These are phyloP conservation scores for Psophia crepitans DNA, from an alignment of 2,113 vertebrate species.

Conservation along the genomic window DNA sequence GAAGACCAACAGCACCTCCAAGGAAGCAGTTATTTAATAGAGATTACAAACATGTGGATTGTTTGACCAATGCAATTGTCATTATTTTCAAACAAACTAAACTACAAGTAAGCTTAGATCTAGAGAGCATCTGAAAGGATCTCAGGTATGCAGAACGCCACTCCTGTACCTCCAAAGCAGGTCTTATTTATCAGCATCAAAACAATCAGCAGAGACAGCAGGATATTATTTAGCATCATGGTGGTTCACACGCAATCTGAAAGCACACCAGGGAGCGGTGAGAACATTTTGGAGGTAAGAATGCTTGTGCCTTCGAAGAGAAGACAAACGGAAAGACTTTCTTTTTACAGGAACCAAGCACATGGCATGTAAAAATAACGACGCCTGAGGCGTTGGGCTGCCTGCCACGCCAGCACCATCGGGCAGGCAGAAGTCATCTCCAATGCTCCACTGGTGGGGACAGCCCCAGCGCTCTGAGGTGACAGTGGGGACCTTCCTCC, in stretches of 20 bases:
- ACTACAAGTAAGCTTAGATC: background rate
- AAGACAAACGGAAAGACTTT: background rate
- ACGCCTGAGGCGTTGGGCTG: background rate
- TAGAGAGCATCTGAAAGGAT: background rate
- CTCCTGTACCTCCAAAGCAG: background rate
- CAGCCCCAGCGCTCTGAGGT: background rate
- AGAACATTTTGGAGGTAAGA: background rate
- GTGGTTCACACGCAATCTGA: too few species aligned
- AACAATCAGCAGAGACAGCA: background rate
- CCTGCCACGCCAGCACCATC: accelerated
- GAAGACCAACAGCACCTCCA: background rate
- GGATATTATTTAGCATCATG: too few species aligned
- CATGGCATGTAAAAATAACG: background rate
- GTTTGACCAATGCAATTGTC: background rate
- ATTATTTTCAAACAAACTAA: background rate
- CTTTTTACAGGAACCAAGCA: background rate
- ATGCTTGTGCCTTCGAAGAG: background rate
- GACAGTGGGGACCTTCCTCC: background rate
- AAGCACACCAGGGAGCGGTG: background rate
- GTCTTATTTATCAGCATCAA: background rate
- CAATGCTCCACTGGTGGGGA: background rate
- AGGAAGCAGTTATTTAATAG: background rate
- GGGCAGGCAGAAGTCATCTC: background rate
- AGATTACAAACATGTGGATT: background rate
- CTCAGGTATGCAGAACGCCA: background rate